Conservation (phyloP, 2,888 invertebrate genomes). For the Apeira syringaria region DNA sequence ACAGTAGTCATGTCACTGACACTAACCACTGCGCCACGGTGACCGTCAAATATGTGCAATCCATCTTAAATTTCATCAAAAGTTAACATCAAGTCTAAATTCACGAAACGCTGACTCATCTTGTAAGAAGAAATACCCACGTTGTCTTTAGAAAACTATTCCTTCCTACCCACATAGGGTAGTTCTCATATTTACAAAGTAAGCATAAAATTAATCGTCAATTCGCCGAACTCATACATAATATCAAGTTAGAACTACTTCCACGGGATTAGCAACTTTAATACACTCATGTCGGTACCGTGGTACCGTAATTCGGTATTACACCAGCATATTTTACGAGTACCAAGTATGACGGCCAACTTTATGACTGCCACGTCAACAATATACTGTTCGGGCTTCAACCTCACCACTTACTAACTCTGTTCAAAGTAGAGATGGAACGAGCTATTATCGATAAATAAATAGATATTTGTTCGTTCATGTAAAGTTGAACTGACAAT, state of each 20-base stretch:
- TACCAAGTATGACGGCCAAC: conserved; percentile 35
- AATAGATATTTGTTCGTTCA: conserved; percentile 10
- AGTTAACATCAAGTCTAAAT: too few relatives aligned
- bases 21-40: too few relatives aligned
- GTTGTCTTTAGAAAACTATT: too few relatives aligned
- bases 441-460: conserved; percentile 1
- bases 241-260: conserved; percentile 18
- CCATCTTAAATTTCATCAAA: too few relatives aligned
- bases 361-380: conserved; percentile 43
- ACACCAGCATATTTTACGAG: conserved; percentile 43
- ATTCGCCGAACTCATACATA: conserved; percentile 11
- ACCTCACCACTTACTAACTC: conserved; percentile 45
- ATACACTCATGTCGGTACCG: conserved; percentile 19
- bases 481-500: too few relatives aligned
- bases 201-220: conserved; percentile 1
- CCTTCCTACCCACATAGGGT: too few relatives aligned
- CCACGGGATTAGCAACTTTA: conserved; percentile 29
- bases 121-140: too few relatives aligned
- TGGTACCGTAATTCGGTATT: conserved; percentile 15
- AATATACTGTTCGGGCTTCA: conserved; percentile 43
- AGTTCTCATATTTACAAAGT: neutral
- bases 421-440: conserved; percentile 27
- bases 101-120: too few relatives aligned
- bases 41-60: too few relatives aligned
- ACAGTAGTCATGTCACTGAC: too few relatives aligned